Conservation (phyloP, 2,888 invertebrate species). For the Temnothorax unifasciatus region DNA sequence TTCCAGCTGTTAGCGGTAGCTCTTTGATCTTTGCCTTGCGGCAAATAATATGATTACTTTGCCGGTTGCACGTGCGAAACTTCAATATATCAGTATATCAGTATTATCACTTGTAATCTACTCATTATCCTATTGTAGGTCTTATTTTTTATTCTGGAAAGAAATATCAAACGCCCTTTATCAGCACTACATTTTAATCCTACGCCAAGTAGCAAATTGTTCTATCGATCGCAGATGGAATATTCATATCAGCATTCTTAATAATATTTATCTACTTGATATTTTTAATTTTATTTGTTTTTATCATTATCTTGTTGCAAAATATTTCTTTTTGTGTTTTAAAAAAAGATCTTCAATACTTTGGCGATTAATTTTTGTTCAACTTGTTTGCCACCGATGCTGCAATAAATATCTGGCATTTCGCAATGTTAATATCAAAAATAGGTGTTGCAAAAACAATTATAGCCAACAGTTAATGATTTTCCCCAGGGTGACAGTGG, state of each 20-base stretch:
- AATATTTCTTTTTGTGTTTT: not conserved
- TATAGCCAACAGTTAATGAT: conserved; percentile 14
- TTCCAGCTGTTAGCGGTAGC: not conserved
- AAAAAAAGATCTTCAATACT: not conserved
- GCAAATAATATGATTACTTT: conserved; percentile 20
- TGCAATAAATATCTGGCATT: not conserved
- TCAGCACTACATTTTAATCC: not conserved
- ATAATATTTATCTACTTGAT: not conserved
- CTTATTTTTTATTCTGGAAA: not conserved
- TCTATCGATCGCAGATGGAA: not conserved
- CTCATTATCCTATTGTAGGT: not conserved
- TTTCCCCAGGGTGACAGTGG: conserved; percentile 93
- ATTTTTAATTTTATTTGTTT: not conserved
- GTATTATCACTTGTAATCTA: not conserved
- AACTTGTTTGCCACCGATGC: not conserved
- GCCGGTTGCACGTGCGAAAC: not conserved
- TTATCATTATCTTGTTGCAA: not conserved
- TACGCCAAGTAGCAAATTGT: not conserved
- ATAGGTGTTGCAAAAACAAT: not conserved
- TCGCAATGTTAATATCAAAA: not conserved
- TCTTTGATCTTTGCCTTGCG: conserved; percentile 12
- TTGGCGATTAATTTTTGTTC: not conserved
- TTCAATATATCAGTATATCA: not conserved
- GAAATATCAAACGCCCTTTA: not conserved
- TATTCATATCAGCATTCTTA: not conserved